Conservation (phyloP, 2,113 vertebrate species). For the Aspiorhynchus laticeps region DNA sequence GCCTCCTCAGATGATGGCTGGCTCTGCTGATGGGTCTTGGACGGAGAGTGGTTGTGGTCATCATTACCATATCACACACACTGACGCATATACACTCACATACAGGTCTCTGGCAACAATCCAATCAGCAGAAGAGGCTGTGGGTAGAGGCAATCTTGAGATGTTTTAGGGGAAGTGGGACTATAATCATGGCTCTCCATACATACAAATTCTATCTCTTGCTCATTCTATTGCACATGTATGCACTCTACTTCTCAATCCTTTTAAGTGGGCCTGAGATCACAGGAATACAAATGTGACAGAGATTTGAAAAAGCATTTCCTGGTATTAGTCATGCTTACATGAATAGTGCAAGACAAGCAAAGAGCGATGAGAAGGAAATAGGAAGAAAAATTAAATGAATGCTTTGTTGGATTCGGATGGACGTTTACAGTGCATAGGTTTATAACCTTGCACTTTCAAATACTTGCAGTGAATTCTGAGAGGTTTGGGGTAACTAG, state of each 20-base stretch:
- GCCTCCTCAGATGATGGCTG: constrained; percentile 12
- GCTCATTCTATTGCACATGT: neutral
- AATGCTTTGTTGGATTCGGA: neutral
- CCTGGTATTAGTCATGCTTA: constrained; percentile 33
- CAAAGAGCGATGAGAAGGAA: neutral
- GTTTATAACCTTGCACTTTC: neutral
- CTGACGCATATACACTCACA: constrained; percentile 16
- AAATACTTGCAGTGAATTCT: neutral
- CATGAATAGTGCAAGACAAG: constrained; percentile 21
- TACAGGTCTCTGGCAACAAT: constrained; percentile 32
- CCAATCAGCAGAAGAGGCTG: constrained; percentile 30
- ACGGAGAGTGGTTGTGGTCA: constrained; percentile 33
- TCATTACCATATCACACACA: constrained; percentile 48
- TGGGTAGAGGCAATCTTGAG: constrained; percentile 25
- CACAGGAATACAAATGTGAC: constrained; percentile 22
- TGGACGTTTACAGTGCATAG: constrained; percentile 14
- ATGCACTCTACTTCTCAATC: constrained; percentile 27
- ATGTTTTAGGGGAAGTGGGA: constrained; percentile 28
- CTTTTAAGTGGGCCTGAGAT: constrained; percentile 25
- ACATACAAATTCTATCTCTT: constrained; percentile 33
- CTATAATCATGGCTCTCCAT: neutral
- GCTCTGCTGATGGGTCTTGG: constrained; percentile 25
- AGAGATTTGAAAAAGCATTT: constrained; percentile 38
- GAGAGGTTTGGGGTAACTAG: neutral
- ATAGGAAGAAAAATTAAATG: neutral